A percentile compares a stretch with the other conserved stretches of the same genome.
Conservation (phyloP, 1,140 invertebrate species). For the Nephila pilipes region DNA sequence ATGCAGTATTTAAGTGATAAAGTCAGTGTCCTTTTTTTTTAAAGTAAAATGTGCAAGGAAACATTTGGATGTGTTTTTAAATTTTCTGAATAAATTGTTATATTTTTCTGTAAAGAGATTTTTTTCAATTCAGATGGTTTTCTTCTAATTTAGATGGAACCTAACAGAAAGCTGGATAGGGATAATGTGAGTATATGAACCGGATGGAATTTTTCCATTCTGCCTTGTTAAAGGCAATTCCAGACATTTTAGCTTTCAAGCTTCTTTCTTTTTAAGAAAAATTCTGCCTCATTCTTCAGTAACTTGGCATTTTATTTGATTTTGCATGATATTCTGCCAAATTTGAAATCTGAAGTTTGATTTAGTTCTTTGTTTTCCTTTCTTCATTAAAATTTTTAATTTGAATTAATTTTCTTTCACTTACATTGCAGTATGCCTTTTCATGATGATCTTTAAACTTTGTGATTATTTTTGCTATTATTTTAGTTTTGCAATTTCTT, state of each 20-base stretch:
- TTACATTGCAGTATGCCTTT: not conserved
- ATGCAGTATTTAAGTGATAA: no score
- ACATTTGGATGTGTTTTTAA: no score
- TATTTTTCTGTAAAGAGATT: no score
- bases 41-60: no score
- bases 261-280: constrained; percentile 20
- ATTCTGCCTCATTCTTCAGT: constrained; percentile 44
- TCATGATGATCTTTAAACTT: no score
- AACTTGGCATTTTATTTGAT: constrained; percentile 6
- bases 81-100: no score
- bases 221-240: constrained; percentile 53
- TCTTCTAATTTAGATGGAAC: constrained; percentile 80
- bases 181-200: constrained; percentile 82
- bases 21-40: no score
- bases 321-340: constrained; percentile 14
- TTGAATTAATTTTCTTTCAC: not conserved
- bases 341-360: not conserved
- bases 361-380: constrained; percentile 2
- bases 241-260: constrained; percentile 12
- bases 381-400: not conserved
- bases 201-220: not conserved
- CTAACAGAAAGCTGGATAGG: constrained; percentile 82
- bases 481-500: not conserved
- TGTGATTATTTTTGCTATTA: not conserved
- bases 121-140: not conserved